A percentile compares a stretch with the other conserved stretches of the same genome.
Evolutionary conservation across 1,140 invertebrate species (phyloP).

Genomic region (Leptinotarsa defecta): DNA sequence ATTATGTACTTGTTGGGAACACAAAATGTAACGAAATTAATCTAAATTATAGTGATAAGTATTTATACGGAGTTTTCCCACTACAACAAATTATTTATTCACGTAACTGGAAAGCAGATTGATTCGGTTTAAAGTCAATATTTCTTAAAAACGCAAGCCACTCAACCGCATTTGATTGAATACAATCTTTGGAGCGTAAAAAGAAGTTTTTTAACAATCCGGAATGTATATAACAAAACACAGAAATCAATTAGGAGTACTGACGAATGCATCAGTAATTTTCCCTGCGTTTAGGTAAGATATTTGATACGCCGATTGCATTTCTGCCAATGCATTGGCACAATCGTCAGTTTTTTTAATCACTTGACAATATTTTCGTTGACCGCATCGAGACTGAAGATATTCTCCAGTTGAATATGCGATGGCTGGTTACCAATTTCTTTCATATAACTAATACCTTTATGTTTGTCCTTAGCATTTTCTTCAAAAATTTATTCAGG

Average conservation of each 20-base stretch:
- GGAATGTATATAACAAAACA: slow-evolving; percentile 23
- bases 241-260: slow-evolving; percentile 12
- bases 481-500: too few species aligned
- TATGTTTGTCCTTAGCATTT: background rate
- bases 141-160: slow-evolving; percentile 30
- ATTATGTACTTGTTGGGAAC: slow-evolving; percentile 19
- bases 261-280: slow-evolving; percentile 26
- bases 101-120: slow-evolving; percentile 29
- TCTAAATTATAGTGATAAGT: slow-evolving; percentile 20
- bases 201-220: slow-evolving; percentile 18
- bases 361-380: background rate
- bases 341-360: background rate
- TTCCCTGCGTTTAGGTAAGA: background rate
- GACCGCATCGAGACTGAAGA: background rate
- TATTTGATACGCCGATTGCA: background rate
- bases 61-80: slow-evolving; percentile 30
- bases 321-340: background rate
- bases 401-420: background rate
- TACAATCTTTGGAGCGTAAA: slow-evolving; percentile 24
- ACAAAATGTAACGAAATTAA: slow-evolving; percentile 24
- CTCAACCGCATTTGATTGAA: slow-evolving; percentile 29
- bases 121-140: slow-evolving; percentile 27
- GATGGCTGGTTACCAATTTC: background rate
- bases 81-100: slow-evolving; percentile 9
- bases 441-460: background rate